Percentiles rank a stretch among this genome's conserved stretches.
Conservation (phyloP, 2,888 invertebrate species). For the Sepioteuthis lessoniana region DNA sequence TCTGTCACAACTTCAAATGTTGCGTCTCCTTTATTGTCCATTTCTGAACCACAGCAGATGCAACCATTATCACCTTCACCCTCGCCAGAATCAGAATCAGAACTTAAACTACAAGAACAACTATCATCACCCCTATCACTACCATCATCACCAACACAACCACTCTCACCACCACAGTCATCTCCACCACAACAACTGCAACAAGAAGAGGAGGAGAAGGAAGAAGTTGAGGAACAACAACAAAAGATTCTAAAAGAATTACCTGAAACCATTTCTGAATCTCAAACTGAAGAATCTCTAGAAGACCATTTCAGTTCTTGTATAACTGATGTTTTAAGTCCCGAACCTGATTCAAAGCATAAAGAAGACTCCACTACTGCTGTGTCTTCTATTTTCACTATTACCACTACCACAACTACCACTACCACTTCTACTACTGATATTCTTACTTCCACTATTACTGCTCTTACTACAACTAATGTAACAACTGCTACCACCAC, state of each 20-base stretch:
- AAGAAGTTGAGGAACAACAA: slow-evolving; percentile 53
- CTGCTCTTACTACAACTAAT: slow-evolving; percentile 39
- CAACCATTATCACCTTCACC: neutral
- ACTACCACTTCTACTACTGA: neutral
- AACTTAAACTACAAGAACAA: neutral
- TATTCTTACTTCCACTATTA: neutral
- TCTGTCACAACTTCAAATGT: neutral
- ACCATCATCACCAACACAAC: neutral
- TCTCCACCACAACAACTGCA: neutral
- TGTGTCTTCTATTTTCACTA: slow-evolving; percentile 47
- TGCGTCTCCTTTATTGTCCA: neutral
- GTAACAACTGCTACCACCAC: slow-evolving; percentile 43
- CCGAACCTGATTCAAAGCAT: neutral
- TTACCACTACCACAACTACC: slow-evolving; percentile 46
- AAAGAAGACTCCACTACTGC: neutral
- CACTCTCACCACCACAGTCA: neutral
- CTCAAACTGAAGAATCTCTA: neutral
- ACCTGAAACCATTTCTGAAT: neutral
- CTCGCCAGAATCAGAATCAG: neutral
- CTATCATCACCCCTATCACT: neutral
- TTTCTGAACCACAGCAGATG: neutral
- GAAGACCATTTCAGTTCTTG: neutral
- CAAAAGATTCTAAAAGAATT: slow-evolving; percentile 41
- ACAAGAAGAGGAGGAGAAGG: neutral
- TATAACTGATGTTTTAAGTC: neutral